These are phyloP conservation scores for Gonocerus acuteangulatus DNA, from an alignment of 2,888 invertebrate species.

Conservation along the genomic window DNA sequence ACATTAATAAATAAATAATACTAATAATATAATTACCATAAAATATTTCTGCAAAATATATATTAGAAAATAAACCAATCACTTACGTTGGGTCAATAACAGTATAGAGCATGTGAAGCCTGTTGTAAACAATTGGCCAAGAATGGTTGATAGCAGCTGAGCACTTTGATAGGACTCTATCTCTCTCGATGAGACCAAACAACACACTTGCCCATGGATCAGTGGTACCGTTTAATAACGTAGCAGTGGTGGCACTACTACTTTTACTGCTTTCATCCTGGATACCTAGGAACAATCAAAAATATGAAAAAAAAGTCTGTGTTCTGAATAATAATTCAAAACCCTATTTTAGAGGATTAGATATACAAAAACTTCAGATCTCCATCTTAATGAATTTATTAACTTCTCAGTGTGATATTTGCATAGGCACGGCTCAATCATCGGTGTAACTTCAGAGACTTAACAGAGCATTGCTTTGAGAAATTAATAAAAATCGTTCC, in stretches of 20 bases:
- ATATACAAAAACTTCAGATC: too few relatives aligned
- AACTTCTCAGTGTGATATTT: too few relatives aligned
- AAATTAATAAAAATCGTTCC: too few relatives aligned
- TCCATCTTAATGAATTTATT: too few relatives aligned
- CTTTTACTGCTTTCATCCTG: constrained; percentile 47
- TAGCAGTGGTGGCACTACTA: constrained; percentile 43
- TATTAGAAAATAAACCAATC: neutral
- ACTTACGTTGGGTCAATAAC: constrained; percentile 90
- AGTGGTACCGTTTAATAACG: constrained; percentile 47
- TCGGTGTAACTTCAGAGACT: too few relatives aligned
- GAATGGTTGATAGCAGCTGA: constrained; percentile 80
- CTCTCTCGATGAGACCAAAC: constrained; percentile 80
- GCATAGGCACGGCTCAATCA: too few relatives aligned
- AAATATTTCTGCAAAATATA: too few relatives aligned
- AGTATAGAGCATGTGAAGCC: constrained; percentile 82
- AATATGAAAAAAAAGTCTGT: neutral
- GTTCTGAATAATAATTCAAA: neutral
- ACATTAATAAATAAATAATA: too few relatives aligned
- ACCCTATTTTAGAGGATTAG: too few relatives aligned
- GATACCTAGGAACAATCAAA: constrained; percentile 42
- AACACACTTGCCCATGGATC: constrained; percentile 90
- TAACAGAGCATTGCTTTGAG: too few relatives aligned
- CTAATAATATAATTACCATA: too few relatives aligned
- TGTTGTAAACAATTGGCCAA: constrained; percentile 90
- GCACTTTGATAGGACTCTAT: constrained; percentile 72